Evolutionary conservation across 2,113 vertebrate species (phyloP), one percentile per base, ranked within the genome.

Genomic region (Mohoua ochrocephala): DNA sequence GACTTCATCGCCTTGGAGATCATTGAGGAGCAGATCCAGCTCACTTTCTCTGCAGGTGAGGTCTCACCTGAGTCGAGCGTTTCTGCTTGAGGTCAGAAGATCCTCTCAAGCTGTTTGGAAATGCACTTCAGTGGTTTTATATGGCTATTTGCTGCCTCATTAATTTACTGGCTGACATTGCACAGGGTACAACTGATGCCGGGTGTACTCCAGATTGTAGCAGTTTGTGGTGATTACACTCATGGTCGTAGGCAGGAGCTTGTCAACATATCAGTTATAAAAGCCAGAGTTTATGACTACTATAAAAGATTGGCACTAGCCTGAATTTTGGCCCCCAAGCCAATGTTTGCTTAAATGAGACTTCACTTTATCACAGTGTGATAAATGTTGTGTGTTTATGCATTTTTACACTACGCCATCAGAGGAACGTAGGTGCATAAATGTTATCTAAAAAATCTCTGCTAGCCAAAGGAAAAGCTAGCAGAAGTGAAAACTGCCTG

Each of bases 1-100:
- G 99, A 99, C 97, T 99, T 99, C 96, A 98, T 99, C 35, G 99
- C 99, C 16, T 93, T 99, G 97, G 99, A 99, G 98, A 98, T 99
- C 54, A 98, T 99, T n/a, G 98, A 98, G 9, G 99, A 99, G 93
- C 99, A 99, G 97, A 98, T 99, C 95, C 99, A 99, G 97, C 98
- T 99, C 93, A 99, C 99, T 4, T 99, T 99, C 98, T 99, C 99
- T 7, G 99, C 99, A 98, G 99, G 99, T 99, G 31, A 97, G 97
- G 11, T 60, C 24, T 63, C 7, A 1, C 22, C 54, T 5, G 2
- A n/a, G 39, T 11, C 0, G 0, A 60, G 37, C 0, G 0, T 61
- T 79, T 54, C 74, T 93, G 42, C 20, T 45, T 33, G 31, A 13
- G 6, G 39, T 75, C 70, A 65, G 77, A 26, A 79, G 45, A 60